Evolutionary conservation across 2,888 invertebrate genomes (phyloP).

Genomic region (Thyatira batis): DNA sequence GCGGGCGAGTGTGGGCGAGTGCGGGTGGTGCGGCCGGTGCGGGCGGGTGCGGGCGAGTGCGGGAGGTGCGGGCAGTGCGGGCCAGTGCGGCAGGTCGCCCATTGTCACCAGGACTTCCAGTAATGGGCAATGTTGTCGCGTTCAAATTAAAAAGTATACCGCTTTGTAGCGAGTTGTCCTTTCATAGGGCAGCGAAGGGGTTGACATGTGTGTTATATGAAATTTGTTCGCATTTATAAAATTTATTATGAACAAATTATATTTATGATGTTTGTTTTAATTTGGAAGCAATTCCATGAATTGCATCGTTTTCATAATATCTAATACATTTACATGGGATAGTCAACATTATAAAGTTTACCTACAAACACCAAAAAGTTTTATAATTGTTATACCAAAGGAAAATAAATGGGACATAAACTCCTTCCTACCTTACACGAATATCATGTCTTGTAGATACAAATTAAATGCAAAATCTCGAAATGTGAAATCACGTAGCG

Average conservation of each 20-base stretch:
- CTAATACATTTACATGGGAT: too few relatives aligned
- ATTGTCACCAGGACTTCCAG: conserved; percentile 10
- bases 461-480: neutral
- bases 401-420: too few relatives aligned
- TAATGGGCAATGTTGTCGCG: conserved; percentile 29
- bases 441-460: neutral
- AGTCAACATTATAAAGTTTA: too few relatives aligned
- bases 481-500: neutral
- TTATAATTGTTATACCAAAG: too few relatives aligned
- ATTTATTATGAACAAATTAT: too few relatives aligned
- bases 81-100: neutral
- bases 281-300: too few relatives aligned
- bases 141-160: conserved; percentile 27
- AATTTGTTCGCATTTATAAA: neutral
- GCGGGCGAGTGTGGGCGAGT: neutral
- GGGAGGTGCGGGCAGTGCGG: neutral
- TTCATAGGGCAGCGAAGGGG: neutral
- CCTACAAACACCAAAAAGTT: too few relatives aligned
- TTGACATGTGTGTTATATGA: neutral
- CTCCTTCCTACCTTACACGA: neutral
- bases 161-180: conserved; percentile 9
- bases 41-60: neutral
- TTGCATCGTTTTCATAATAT: too few relatives aligned
- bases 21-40: neutral
- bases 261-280: too few relatives aligned